Evolutionary conservation across 1,140 invertebrate genomes (phyloP), one percentile per base, ranked within the genome.

Genomic region (Apis florea): DNA sequence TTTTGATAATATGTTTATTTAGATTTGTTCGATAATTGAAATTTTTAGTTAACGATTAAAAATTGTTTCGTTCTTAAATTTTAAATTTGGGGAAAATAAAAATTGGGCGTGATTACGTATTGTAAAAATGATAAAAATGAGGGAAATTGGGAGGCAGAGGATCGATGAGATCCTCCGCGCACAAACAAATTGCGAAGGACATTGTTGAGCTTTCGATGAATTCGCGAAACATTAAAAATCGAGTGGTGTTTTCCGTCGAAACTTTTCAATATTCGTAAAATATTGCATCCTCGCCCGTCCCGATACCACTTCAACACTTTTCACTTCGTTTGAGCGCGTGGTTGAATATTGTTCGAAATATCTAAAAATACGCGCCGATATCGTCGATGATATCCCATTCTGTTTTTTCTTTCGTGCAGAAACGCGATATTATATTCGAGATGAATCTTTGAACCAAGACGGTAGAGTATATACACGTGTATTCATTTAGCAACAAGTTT

Each of bases 181-280:
- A 8, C 51, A 51, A 79, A 72, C 56, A 56, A 69, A 78, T 72
- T 49, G 68, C 67, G 15, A 24, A 31, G 24, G 56, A 59, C 56
- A 63, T 79, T 79, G 77, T 72, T 56, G 26, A 71, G 26, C 26
- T 13, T 17, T 47, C 49, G 77, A 26, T 79, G 56, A 40, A 78
- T 69, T 67, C 63, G 31, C 15, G 51, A 61, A 79, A 58, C 54
- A 71, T 71, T 79, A 51, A 77, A 79, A 71, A 69, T 56, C 54
- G 19, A 79, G 54, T 49, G 24, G 53, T 54, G 47, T 79, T 79
- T 79, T 71, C 15, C 47, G 53, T 51, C 67, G 53, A 31, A 59
- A 79, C 76, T 71, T 78, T 79, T 61, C 56, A 40, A 71, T 79
- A 79, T 79, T 71, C 67, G 76, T 79, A 61, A 40, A 79, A 71